Conservation (phyloP, 2,113 vertebrate genomes). For the Lamprotornis superbus region DNA sequence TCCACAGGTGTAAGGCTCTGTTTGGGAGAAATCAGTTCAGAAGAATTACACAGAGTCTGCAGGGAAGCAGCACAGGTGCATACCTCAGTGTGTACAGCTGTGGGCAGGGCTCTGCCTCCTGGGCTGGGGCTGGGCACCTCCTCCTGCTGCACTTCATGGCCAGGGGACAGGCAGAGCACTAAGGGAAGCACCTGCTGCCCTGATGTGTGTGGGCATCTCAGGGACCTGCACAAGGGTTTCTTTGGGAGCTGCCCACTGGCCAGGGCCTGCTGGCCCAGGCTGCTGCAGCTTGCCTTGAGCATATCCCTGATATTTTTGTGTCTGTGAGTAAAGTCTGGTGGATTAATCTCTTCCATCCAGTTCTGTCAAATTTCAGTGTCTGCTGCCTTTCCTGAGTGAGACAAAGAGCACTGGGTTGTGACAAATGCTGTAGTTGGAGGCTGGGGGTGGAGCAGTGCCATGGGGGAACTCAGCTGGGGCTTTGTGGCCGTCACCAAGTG, state of each 20-base stretch:
- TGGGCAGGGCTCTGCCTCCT: not conserved
- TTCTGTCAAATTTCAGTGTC: not conserved
- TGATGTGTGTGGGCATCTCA: accelerated
- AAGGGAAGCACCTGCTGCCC: not conserved
- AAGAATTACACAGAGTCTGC: constrained; percentile 27
- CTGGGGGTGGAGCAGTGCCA: not conserved
- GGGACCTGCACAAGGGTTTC: not conserved
- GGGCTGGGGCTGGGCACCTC: not conserved
- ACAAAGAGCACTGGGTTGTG: not conserved
- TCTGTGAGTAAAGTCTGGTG: not conserved
- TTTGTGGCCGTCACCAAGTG: not conserved
- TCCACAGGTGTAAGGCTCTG: constrained; percentile 98
- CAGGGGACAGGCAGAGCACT: not conserved
- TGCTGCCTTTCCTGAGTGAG: not conserved
- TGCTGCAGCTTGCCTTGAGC: not conserved
- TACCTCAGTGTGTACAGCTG: not conserved
- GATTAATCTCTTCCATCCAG: not conserved
- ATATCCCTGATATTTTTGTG: not conserved
- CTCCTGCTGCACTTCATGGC: not conserved
- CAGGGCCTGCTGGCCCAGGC: accelerated
- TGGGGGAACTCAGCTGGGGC: not conserved
- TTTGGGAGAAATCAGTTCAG: constrained; percentile 77
- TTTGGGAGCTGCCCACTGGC: not conserved
- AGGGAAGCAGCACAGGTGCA: constrained; percentile 55
- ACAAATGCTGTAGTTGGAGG: not conserved